Evolutionary conservation across 2,797 vertebrate species (phyloP).

Genomic region (Acipenser transmontanus): DNA sequence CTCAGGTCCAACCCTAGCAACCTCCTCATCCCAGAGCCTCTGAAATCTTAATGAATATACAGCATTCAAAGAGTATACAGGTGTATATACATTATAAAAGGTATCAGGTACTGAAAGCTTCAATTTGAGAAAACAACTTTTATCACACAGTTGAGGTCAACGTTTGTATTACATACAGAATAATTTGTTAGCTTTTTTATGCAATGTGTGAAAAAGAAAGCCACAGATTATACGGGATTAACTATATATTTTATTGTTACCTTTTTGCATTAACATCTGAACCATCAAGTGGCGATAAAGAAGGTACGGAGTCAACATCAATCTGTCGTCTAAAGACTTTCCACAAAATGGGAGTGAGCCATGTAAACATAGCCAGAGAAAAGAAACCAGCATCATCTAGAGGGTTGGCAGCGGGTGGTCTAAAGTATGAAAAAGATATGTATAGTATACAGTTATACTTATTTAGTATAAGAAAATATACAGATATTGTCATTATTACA

Average conservation of each 20-base stretch:
- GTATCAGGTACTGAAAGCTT: too few relatives aligned
- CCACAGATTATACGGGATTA: too few relatives aligned
- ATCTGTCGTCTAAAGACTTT: conserved; percentile 48
- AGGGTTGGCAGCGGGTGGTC: conserved; percentile 47
- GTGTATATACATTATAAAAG: too few relatives aligned
- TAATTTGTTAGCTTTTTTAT: too few relatives aligned
- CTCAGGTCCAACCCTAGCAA: conserved; percentile 52
- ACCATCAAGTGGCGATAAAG: conserved; percentile 50
- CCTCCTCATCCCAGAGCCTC: conserved; percentile 60
- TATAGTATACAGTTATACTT: neutral
- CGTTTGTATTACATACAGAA: too few relatives aligned
- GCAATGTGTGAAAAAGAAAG: too few relatives aligned
- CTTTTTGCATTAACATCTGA: conserved; percentile 52
- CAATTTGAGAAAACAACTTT: too few relatives aligned
- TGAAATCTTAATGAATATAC: conserved; percentile 40
- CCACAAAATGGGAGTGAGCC: conserved; percentile 66
- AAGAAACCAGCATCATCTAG: conserved; percentile 63
- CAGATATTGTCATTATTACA: neutral
- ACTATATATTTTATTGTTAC: conserved; percentile 30
- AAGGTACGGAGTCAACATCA: conserved; percentile 42
- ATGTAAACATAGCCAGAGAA: conserved; percentile 58
- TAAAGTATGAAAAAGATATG: neutral
- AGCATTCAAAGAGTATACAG: too few relatives aligned
- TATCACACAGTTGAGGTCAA: too few relatives aligned
- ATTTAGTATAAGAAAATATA: conserved; percentile 1